phyloP scores from a whole-genome alignment of 2,888 invertebrate species.

The Xestia rhomboidea region DNA sequence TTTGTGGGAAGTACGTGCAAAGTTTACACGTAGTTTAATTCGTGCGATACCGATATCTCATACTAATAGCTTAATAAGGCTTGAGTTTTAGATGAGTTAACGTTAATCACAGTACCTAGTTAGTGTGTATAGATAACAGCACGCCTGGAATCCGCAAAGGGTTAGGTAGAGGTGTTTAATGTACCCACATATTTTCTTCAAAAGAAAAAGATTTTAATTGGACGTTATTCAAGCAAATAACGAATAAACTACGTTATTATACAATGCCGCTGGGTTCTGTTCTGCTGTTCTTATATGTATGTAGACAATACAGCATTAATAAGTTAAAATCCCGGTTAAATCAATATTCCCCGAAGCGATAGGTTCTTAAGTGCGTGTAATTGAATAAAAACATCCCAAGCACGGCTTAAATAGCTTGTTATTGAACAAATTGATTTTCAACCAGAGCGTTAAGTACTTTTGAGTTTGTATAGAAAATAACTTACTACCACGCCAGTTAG shows the following conservation, averaged over 20 bases:
- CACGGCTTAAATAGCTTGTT: conserved; percentile 11
- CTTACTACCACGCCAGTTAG: not conserved
- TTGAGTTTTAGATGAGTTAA: not conserved
- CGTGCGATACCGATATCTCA: conserved; percentile 5
- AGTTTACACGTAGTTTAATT: conserved; percentile 33
- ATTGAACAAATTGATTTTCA: conserved; percentile 49
- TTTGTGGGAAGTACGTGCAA: conserved; percentile 16
- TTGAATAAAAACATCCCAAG: conserved; percentile 44
- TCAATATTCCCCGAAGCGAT: conserved; percentile 40
- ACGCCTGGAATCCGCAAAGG: not conserved
- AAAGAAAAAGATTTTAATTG: too few species aligned
- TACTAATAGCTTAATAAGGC: not conserved
- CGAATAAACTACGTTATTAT: not conserved
- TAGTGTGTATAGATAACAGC: not conserved
- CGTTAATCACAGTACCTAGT: not conserved
- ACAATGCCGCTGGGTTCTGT: conserved; percentile 3
- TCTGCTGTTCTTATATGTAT: not conserved
- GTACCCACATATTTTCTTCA: too few species aligned
- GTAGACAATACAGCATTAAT: not conserved
- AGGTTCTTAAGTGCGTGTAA: conserved; percentile 33
- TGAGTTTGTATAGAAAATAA: not conserved
- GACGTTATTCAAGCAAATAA: not conserved
- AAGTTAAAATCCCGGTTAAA: conserved; percentile 34
- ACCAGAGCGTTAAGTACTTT: not conserved
- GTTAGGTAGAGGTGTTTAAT: not conserved